Conservation (phyloP, 2,113 vertebrate genomes). For the Psittacara wagleri region DNA sequence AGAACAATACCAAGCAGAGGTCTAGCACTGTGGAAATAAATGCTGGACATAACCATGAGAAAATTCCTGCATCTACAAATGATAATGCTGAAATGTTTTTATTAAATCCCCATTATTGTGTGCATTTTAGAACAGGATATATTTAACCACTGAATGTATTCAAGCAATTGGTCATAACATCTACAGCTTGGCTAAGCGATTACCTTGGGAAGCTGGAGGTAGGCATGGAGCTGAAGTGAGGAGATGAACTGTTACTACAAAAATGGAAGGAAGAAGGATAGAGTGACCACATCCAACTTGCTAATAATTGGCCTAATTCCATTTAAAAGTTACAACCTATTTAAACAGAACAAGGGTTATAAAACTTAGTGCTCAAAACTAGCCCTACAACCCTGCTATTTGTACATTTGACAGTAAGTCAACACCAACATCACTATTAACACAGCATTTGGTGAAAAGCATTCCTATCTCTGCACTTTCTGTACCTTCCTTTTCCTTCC, state of each 20-base stretch:
- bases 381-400: not conserved
- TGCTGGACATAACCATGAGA: not conserved
- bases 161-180: slow-evolving; percentile 41
- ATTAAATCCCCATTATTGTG: slow-evolving; percentile 14
- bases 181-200: not conserved
- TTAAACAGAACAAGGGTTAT: not conserved
- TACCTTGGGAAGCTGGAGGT: not conserved
- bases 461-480: not conserved
- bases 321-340: not conserved
- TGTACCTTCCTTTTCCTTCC: not conserved
- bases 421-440: not conserved
- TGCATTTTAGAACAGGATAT: slow-evolving; percentile 44
- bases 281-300: not conserved
- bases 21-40: not conserved
- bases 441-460: not conserved
- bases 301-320: not conserved
- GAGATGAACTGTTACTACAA: not conserved
- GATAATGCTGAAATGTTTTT: slow-evolving; percentile 11
- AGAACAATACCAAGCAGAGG: not conserved
- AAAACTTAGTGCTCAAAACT: not conserved
- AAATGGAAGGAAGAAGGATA: not conserved
- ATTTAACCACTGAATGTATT: slow-evolving; percentile 38
- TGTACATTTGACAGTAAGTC: not conserved
- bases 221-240: not conserved
- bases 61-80: not conserved